Evolutionary conservation across 2,797 vertebrate genomes (phyloP).

Genomic region (Sebastes matsubarae): DNA sequence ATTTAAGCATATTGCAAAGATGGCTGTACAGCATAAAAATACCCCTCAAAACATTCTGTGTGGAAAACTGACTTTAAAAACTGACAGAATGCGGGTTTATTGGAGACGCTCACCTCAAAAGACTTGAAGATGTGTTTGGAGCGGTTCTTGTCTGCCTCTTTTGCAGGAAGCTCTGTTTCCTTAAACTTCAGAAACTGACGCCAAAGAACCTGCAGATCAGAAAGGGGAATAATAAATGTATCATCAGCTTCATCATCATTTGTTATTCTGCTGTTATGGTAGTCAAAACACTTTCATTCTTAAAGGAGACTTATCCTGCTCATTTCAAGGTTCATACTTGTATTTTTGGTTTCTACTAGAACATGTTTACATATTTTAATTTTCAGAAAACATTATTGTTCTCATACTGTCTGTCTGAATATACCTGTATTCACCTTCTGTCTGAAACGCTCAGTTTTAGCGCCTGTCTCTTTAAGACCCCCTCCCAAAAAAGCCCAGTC

Average conservation of each 20-base stretch:
- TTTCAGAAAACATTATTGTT: too few relatives aligned
- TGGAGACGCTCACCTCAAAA: constrained; percentile 85
- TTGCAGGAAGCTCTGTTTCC: constrained; percentile 93
- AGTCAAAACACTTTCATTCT: background rate
- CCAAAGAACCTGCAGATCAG: constrained; percentile 87
- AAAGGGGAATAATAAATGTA: background rate
- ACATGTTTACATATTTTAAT: too few relatives aligned
- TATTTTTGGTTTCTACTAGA: too few relatives aligned
- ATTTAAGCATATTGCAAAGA: background rate
- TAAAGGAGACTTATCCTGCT: background rate
- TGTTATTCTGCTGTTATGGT: background rate
- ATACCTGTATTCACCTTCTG: too few relatives aligned
- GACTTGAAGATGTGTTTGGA: constrained; percentile 92
- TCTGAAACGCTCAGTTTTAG: too few relatives aligned
- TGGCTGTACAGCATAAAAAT: background rate
- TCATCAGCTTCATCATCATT: background rate
- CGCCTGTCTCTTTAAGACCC: too few relatives aligned
- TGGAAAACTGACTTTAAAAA: background rate
- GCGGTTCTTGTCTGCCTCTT: constrained; percentile 94
- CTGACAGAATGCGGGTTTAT: background rate
- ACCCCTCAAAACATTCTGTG: background rate
- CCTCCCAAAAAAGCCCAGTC: too few relatives aligned
- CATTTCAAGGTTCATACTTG: too few relatives aligned
- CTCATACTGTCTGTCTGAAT: too few relatives aligned
- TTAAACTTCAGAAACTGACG: constrained; percentile 96